Evolutionary conservation across 2,113 vertebrate species (phyloP), one percentile per base, ranked within the genome.

Genomic region (Nothocercus nigrocapillus): DNA sequence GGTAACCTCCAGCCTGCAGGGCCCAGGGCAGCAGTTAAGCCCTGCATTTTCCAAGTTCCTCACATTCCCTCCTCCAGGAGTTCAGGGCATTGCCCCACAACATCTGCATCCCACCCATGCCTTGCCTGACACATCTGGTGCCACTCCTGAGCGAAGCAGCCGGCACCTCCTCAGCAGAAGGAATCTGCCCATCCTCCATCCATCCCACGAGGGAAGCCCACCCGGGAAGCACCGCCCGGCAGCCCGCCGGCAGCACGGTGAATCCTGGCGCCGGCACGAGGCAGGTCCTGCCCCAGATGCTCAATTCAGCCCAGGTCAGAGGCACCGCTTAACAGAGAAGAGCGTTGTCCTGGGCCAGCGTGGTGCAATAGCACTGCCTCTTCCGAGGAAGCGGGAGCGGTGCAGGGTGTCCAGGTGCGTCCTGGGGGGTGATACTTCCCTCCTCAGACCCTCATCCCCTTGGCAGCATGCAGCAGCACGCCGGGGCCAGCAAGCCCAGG

Each of bases 11-110:
- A 95, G 53, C 56, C 74, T 82, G 28, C 27, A 20, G 56, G 82
- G 44, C 93, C 73, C 94, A 88, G 88, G 53, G 44, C 58, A 92
- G 69, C 80, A 94, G 94, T 97, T 93, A 88, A 85, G 15, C 78
- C 61, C 61, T 87, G 66, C 87, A 94, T 97, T 92, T 96, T 97
- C 89, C 4, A 4, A 96, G 89, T 95, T 97, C 96, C 47, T 92
- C 91, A 49, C 95, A 89, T 96, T 94, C 95, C 49, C 94, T 95
- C 53, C 74, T 91, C 44, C 53, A 91, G 81, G 67, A 91, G 91
- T 95, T 97, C 95, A 91, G 86, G 78, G 89, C 84, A 95, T 79
- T 28, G 0, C 90, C 36, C 74, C 68, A 34, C 84, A 94, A 94
- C 53, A 89, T 95, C 87, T 95, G 78, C 69, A 93, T 93, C 91